A percentile compares a stretch with the other conserved stretches of the same genome.
These are phyloP conservation scores for Proctacanthus coquilletti DNA, from an alignment of 1,140 invertebrate species.

Conservation along the genomic window DNA sequence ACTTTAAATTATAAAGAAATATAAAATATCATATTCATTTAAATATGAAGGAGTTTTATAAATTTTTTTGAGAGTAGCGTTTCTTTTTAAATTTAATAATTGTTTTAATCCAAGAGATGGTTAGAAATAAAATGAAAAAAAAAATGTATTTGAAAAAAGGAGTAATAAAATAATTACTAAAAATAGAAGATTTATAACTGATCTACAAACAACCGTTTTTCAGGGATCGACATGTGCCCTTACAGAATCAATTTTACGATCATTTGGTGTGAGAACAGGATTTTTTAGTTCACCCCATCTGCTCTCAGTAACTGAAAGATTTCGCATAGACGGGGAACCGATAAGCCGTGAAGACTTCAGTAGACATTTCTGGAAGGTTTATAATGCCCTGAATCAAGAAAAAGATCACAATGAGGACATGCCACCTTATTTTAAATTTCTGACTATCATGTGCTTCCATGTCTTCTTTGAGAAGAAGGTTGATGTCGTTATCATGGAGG, in stretches of 20 bases:
- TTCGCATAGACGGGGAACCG: slow-evolving; percentile 72
- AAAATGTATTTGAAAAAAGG: no score
- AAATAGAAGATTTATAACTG: no score
- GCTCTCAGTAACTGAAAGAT: slow-evolving; percentile 79
- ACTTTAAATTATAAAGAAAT: no score
- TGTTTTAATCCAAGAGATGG: no score
- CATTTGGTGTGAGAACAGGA: slow-evolving; percentile 77
- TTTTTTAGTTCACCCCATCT: slow-evolving; percentile 96
- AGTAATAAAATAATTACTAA: no score
- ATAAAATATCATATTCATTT: no score
- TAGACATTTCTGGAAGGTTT: slow-evolving; percentile 71
- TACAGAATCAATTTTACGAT: slow-evolving; percentile 73
- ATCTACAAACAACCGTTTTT: no score
- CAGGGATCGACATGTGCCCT: slow-evolving; percentile 85
- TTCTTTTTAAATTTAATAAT: no score
- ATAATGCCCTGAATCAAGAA: slow-evolving; percentile 38
- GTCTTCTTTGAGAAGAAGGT: slow-evolving; percentile 75
- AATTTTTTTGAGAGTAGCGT: no score
- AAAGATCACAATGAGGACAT: slow-evolving; percentile 52
- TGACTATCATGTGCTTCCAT: slow-evolving; percentile 83
- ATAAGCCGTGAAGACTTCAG: slow-evolving; percentile 60
- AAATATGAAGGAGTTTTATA: no score
- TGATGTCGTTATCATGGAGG: slow-evolving; percentile 90
- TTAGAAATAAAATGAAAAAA: no score
- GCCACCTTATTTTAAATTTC: slow-evolving; percentile 89